Percentiles rank a stretch among this genome's conserved stretches.
Evolutionary conservation across 2,888 invertebrate genomes (phyloP).

Genomic region (Stenoptilia bipunctidactyla): DNA sequence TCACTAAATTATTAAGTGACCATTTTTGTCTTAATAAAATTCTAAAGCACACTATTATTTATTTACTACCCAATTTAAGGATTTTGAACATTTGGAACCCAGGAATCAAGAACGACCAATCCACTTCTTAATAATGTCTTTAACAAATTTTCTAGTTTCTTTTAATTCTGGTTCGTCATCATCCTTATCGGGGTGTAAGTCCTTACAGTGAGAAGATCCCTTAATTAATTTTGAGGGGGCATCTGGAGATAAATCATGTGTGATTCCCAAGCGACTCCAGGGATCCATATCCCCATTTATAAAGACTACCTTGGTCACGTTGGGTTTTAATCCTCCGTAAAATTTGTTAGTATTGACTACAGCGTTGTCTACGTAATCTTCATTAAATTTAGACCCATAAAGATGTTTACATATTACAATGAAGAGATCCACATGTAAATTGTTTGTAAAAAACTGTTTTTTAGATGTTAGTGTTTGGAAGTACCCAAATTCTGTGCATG

Average conservation of each 20-base stretch:
- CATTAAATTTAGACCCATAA: conserved; percentile 47
- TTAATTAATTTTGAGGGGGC: conserved; percentile 45
- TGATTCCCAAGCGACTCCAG: conserved; percentile 65
- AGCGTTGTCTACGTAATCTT: conserved; percentile 34
- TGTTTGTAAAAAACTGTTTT: conserved; percentile 69
- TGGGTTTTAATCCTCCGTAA: conserved; percentile 57
- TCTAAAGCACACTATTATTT: too few species aligned
- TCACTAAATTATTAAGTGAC: too few species aligned
- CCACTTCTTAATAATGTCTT: conserved; percentile 47
- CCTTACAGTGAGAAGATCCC: conserved; percentile 40
- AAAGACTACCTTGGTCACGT: conserved; percentile 67
- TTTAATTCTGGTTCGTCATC: conserved; percentile 41
- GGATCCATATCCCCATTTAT: conserved; percentile 73
- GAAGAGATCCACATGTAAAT: conserved; percentile 44
- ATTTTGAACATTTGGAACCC: too few species aligned
- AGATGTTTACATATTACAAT: conserved; percentile 42
- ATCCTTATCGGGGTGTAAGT: conserved; percentile 33
- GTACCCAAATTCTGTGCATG: conserved; percentile 83
- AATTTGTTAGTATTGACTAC: conserved; percentile 51
- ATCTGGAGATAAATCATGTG: conserved; percentile 45
- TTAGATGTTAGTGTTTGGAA: conserved; percentile 74
- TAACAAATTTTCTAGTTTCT: conserved; percentile 37
- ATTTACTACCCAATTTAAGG: too few species aligned
- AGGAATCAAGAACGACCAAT: too few species aligned
- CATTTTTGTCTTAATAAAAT: too few species aligned